Base-by-base conservation (phyloP, 2,113 vertebrate species). In the Datnioides undecimradiatus region DNA sequence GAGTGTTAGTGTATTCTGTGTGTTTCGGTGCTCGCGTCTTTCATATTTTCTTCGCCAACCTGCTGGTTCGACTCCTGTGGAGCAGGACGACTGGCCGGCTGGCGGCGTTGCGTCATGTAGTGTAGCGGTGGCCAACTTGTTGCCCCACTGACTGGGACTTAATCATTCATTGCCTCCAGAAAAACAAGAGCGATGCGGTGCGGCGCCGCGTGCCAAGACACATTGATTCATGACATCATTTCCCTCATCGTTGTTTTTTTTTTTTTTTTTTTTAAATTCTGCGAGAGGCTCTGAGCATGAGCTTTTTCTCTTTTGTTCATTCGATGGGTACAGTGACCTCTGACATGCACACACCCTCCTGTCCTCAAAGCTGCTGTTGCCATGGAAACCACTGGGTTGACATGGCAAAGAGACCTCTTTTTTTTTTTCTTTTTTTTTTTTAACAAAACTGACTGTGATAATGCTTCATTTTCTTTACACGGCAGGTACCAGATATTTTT, bases 1-100 rank as follows among this genome's bases (percentile, higher is more conserved):
- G 81, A 82, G 84, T 91, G 76, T 87, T 88, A 52, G 57, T 80
- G 68, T 89, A 45, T 65, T 80, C 38, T n/a, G 76, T 83, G 88
- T 80, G 72, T 76, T 45, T 74, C 74, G 36, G 76, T 65, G 70
- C 72, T 60, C 19, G 3, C 27, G 59, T 80, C 71, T 74, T 52
- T 79, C 41, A 69, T 57, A 75, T 78, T 46, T 74, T 59, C 52
- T 48, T 62, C 66, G 79, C 77, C 80, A 58, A 66, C 77, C 82
- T 31, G 72, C 80, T 52, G 81, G 82, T 76, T 81, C 1, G 49
- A 67, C 74, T 88, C 83, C 86, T 85, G 62, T 71, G 73, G 89
- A 74, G 82, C 85, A 77, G 85, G 87, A 72, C 9, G 49, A 66
- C 60, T 14, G 31, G 62, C 76, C 41, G 68, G 52, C 54, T 40